Evolutionary conservation across 2,797 vertebrate genomes (phyloP), one percentile per base, ranked within the genome.

Genomic region (Sebastes kiyomatsui): DNA sequence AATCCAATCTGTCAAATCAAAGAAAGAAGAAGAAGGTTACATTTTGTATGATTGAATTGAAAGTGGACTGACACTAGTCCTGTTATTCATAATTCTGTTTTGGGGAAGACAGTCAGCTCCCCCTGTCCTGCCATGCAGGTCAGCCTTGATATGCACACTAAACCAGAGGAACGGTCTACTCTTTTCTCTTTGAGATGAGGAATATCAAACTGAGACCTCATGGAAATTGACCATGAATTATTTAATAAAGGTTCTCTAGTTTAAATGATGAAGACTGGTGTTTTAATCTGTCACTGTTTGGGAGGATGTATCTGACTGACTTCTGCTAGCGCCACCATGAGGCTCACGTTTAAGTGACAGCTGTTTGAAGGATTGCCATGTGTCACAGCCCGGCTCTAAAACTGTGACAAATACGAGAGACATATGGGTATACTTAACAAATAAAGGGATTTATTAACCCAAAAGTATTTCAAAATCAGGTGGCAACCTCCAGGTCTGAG

Each of bases 191-290:
- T 88, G 75, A 87, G 83, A 91, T 90, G 84, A 92, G 79, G 85
- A 93, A 85, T 86, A 91, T 93, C 75, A 91, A 93, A 93, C 88
- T 84, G 90, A 93, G 89, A 89, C 84, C 89, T 93, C 93, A 90
- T 93, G 91, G 90, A 93, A 91, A 91, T 88, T 90, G 87, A 93
- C 91, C 90, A 93, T 93, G 90, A 90, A 87, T 92, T 93, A 95
- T 95, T 94, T 94, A 95, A 95, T 95, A 94, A 95, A 94, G 92
- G 91, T 93, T 92, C 88, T 95, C 90, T 94, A 92, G 93, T 94
- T 93, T 90, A 90, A 92, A 85, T 56, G 83, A 87, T 80, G 67
- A 49, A 84, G 87, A 67, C 69, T 90, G 65, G 70, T 87, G 67
- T 90, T 85, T 90, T 78, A 82, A 88, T 90, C 66, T 75, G 67